phyloP scores from a whole-genome alignment of 2,888 invertebrate genomes.

The Ochropacha duplaris region DNA sequence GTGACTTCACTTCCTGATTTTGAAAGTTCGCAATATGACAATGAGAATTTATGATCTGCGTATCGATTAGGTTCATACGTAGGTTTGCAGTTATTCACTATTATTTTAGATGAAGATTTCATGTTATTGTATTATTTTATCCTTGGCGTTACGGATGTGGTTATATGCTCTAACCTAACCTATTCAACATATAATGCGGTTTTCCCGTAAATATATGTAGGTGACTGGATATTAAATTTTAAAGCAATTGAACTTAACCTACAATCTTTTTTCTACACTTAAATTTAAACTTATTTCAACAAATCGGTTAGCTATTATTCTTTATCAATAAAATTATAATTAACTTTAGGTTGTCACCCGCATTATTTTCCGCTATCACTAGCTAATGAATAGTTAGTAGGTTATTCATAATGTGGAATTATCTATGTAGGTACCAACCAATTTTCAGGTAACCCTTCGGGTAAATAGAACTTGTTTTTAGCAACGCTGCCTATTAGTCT shows the following conservation, averaged over 20 bases:
- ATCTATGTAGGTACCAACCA: neutral
- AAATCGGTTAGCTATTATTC: neutral
- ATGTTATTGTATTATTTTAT: neutral
- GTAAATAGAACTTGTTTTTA: too few relatives aligned
- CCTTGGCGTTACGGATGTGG: neutral
- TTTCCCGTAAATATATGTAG: neutral
- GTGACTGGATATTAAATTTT: neutral
- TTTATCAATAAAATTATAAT: neutral
- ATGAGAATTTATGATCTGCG: constrained; percentile 54
- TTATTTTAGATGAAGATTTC: neutral
- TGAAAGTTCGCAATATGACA: constrained; percentile 57
- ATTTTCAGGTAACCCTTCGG: neutral
- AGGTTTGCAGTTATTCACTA: constrained; percentile 8
- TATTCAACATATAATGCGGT: neutral
- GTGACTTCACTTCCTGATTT: constrained; percentile 74
- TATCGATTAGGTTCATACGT: constrained; percentile 25
- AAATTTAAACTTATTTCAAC: neutral
- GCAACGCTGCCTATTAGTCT: too few relatives aligned
- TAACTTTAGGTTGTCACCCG: neutral
- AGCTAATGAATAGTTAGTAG: neutral
- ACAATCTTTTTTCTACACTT: neutral
- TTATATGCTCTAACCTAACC: neutral
- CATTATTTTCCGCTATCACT: neutral
- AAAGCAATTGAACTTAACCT: neutral
- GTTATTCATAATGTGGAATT: neutral